A percentile compares a stretch with the other conserved stretches of the same genome.
Conservation (phyloP, 1,140 invertebrate genomes). For the Radopholus similis region DNA sequence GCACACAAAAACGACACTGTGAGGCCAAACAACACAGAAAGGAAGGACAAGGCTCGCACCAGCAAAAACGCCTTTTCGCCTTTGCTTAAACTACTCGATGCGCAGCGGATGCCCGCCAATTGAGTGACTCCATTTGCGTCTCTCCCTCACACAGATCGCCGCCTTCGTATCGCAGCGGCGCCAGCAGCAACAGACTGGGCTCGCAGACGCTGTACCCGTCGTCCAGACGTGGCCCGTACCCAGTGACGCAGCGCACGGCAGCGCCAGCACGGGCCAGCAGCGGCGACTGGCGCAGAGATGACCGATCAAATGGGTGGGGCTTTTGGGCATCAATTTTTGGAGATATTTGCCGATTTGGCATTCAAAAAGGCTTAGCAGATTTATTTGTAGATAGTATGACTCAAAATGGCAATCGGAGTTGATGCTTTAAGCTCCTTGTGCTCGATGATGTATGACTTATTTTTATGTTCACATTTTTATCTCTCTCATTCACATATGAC, state of each 20-base stretch:
- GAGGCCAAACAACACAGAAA: no score
- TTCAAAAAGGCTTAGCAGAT: no score
- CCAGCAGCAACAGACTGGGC: slow-evolving; percentile 1
- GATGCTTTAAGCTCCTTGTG: no score
- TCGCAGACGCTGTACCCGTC: slow-evolving; percentile 12
- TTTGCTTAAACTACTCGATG: not conserved
- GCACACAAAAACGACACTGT: no score
- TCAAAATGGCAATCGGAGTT: no score
- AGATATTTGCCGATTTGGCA: no score
- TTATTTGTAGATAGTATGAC: no score
- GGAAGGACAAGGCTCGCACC: not conserved
- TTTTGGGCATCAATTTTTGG: no score
- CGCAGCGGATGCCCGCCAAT: not conserved
- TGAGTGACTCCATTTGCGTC: not conserved
- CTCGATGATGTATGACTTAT: no score
- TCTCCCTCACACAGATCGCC: slow-evolving; percentile 4
- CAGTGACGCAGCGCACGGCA: not conserved
- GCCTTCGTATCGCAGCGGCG: not conserved
- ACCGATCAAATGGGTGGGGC: no score
- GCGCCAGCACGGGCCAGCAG: not conserved
- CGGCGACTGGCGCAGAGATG: not conserved
- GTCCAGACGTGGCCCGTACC: slow-evolving; percentile 8
- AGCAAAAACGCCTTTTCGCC: not conserved
- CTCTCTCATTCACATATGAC: no score
- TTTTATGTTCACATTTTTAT: no score